Base-by-base conservation (phyloP, 1,140 invertebrate genomes). In the Bombus superbus region DNA sequence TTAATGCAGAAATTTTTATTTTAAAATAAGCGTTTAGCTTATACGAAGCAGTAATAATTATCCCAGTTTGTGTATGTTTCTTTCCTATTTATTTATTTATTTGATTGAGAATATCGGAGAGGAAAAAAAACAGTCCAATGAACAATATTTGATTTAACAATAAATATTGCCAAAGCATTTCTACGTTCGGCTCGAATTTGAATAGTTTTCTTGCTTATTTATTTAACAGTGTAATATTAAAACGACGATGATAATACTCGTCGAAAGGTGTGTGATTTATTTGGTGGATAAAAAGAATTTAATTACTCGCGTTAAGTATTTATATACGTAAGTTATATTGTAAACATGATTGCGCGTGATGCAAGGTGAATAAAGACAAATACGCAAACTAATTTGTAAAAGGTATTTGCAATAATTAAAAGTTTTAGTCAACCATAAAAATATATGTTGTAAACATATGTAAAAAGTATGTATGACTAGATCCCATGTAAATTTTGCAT, bases 381-480 rank as follows among this genome's bases (percentile, higher is more conserved):
- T 40, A 53, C 40, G 22, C 53, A 77, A 83, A 28, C 4, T 78
- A 74, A 32, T n/a, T 38, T 72, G 40, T 82, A 72, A 74, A 64
- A 74, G 35, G 75, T 84, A 79, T 84, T 84, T 79, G 75, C 75
- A 84, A 72, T 79, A 62, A 79, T 32, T 22, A 35, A 13, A 44
- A 5, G 64, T 35, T 68, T 38, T 68, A 8, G 25, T 38, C 18
- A 4, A 42, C 1, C 22, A 5, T n/a, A 15, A 10, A 35, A 22
- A 38, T 28, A 32, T 44, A 72, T 10, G 40, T 44, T 32, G 10
- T n/a, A 22, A 11, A n/a, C 11, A 42, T 22, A 62, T n/a, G 40
- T n/a, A 40, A 77, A 47, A 47, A 5, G 18, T 47, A 47, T 15
- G 44, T 40, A 71, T 22, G 22, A 74, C 3, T 13, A 53, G 8